Evolutionary conservation across 2,888 invertebrate species (phyloP).

Genomic region (Troglohyphantes excavatus): DNA sequence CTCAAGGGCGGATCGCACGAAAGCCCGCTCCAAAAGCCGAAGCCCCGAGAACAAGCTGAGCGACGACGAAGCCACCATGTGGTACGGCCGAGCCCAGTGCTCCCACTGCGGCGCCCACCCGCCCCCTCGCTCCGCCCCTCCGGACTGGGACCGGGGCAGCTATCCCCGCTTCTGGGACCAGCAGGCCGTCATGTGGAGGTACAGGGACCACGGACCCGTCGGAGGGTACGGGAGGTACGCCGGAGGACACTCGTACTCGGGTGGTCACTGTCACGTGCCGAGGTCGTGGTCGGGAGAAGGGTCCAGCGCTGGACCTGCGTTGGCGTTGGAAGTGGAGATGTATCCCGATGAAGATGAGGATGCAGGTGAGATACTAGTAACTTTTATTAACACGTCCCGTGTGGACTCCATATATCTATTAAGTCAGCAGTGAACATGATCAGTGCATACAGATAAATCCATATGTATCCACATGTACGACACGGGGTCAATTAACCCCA

Average conservation of each 20-base stretch:
- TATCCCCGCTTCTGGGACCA: constrained; percentile 72
- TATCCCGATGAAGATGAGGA: constrained; percentile 81
- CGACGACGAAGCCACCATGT: constrained; percentile 59
- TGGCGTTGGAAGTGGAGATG: constrained; percentile 44
- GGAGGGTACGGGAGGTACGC: constrained; percentile 34
- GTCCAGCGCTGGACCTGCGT: constrained; percentile 11
- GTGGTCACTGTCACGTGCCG: constrained; percentile 62
- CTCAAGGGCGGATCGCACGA: constrained; percentile 43
- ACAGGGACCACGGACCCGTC: constrained; percentile 29
- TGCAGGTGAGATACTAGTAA: constrained; percentile 79
- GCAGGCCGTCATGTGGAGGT: constrained; percentile 57
- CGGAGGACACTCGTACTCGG: background rate
- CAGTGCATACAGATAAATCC: too few species aligned
- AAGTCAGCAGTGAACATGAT: too few species aligned
- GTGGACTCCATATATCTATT: too few species aligned
- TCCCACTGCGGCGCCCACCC: constrained; percentile 78
- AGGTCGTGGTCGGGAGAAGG: constrained; percentile 58
- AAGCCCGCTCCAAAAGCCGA: constrained; percentile 61
- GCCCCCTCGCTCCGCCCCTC: constrained; percentile 50
- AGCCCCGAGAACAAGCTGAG: constrained; percentile 73
- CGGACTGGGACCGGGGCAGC: constrained; percentile 56
- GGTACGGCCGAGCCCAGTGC: constrained; percentile 64
- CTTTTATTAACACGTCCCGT: too few species aligned
- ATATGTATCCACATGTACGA: too few species aligned
- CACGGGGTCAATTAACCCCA: too few species aligned